Evolutionary conservation across 2,113 vertebrate genomes (phyloP), one percentile per base, ranked within the genome.

Genomic region (Platichthys flesus): DNA sequence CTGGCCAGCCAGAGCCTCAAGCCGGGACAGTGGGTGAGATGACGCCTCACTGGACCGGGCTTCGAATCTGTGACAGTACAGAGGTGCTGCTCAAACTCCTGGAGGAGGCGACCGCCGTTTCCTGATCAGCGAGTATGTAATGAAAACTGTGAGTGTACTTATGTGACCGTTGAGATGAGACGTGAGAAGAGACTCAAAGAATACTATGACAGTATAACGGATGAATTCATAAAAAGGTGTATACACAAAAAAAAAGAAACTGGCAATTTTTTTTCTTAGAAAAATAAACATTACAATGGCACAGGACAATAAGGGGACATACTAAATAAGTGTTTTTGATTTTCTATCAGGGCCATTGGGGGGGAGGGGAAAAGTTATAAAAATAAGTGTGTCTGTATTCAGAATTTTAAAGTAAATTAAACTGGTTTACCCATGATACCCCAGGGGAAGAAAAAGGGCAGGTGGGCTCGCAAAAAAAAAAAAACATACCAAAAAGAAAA

Each of bases 261-360:
- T 62, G 65, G 42, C 67, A 80, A 84, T 13, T n/a, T 37, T 40
- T 76, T 78, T 74, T 82, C 72, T 85, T 85, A 89, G 84, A 93
- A 88, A 92, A 91, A 87, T 84, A 87, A 90, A 91, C 78, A 88
- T 71, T 76, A 86, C 75, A 67, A 87, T 88, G 87, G 83, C 90
- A 92, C 85, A 73, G 72, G 66, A 89, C 65, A 86, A 85, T 61
- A 78, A 76, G 26, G 81, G 66, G 63, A 76, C 24, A 69, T 57
- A 71, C 85, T 86, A 85, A 76, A 47, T 54, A 76, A 76, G 52
- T 61, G 60, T 60, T 83, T 85, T 74, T 68, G 8, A 37, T 71
- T 79, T 83, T 87, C 78, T 76, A 89, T 70, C 72, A 80, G 77
- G 81, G 58, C 64, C 61, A 73, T 76, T 70, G 24, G 56, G 63